Percentiles rank a stretch among this genome's conserved stretches.
These are phyloP conservation scores for Bombus soroeensis DNA, from an alignment of 1,140 invertebrate genomes.

Conservation along the genomic window DNA sequence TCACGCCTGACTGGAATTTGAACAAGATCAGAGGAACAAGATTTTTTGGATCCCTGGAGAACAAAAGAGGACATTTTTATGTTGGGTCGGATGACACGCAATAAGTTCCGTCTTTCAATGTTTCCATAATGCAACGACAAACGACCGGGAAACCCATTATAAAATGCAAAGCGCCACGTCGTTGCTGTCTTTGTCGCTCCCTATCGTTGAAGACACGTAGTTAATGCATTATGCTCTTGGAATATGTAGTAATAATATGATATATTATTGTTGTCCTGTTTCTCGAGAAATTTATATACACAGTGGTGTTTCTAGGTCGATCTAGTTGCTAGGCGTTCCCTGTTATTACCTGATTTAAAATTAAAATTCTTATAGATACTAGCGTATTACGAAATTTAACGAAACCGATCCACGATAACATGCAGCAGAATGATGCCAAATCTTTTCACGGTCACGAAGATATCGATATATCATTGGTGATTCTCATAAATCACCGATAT, in stretches of 20 bases:
- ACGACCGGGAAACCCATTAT: constrained; percentile 20
- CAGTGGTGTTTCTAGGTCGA: no score
- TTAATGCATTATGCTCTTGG: constrained; percentile 4
- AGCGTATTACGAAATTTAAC: no score
- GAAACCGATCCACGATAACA: no score
- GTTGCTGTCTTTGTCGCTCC: neutral
- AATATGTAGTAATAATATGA: neutral
- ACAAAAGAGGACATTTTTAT: constrained; percentile 14
- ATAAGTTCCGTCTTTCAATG: constrained; percentile 15
- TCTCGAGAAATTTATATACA: neutral
- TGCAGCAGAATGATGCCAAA: no score
- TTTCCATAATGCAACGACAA: constrained; percentile 27
- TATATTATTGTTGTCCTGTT: neutral
- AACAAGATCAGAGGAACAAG: constrained; percentile 34
- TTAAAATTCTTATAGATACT: no score
- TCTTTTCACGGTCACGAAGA: no score
- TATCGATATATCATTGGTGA: no score
- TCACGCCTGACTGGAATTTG: constrained; percentile 38
- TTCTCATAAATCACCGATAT: no score
- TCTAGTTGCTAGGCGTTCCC: no score
- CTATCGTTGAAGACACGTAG: neutral
- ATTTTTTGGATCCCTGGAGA: constrained; percentile 25
- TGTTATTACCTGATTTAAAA: no score
- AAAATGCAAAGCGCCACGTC: constrained; percentile 18
- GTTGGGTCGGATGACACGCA: neutral